Conservation (phyloP, 2,888 invertebrate genomes). For the Apodemia zela region DNA sequence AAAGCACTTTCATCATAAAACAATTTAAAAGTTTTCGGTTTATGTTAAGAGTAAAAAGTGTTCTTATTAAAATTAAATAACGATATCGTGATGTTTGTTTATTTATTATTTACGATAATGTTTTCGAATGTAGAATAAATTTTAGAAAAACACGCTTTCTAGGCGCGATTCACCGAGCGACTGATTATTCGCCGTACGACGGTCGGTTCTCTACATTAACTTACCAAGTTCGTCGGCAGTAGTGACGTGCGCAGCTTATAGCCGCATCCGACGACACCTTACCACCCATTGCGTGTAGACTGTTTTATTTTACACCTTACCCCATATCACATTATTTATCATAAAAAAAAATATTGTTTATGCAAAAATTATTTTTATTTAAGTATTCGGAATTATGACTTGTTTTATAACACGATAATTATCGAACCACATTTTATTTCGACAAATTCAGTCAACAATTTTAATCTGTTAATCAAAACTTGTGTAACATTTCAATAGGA, state of each 20-base stretch:
- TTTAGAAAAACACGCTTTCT: constrained; percentile 1
- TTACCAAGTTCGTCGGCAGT: constrained; percentile 19
- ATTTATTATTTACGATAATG: constrained; percentile 19
- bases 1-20: not conserved
- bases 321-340: not conserved
- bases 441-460: too few species aligned
- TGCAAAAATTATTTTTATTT: too few species aligned
- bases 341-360: too few species aligned
- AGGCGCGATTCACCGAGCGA: constrained; percentile 17
- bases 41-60: not conserved
- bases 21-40: not conserved
- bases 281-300: not conserved
- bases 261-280: constrained; percentile 21
- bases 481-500: not conserved
- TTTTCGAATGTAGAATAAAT: not conserved
- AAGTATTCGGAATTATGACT: too few species aligned
- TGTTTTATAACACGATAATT: too few species aligned
- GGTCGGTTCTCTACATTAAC: constrained; percentile 6
- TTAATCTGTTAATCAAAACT: too few species aligned
- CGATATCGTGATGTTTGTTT: constrained; percentile 19
- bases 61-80: not conserved
- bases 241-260: constrained; percentile 28
- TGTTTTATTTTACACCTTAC: not conserved
- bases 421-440: too few species aligned
- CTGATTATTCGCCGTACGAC: constrained; percentile 17